Percentiles rank a stretch among this genome's conserved stretches.
These are phyloP conservation scores for Macaca mulatta DNA, from an alignment of 2,113 vertebrate species.

Conservation along the genomic window DNA sequence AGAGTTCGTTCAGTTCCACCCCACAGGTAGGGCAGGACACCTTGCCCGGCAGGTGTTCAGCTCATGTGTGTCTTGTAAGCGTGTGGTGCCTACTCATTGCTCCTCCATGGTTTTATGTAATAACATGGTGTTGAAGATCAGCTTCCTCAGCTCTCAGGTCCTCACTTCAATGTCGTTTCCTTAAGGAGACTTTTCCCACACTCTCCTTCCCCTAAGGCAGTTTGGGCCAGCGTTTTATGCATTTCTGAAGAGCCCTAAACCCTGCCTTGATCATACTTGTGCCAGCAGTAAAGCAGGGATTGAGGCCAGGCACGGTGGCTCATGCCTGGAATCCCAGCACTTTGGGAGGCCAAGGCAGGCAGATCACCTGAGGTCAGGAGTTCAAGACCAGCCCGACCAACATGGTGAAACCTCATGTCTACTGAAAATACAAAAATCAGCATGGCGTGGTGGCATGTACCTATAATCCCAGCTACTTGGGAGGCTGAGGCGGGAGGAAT, in stretches of 20 bases:
- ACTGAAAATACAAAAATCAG: no score
- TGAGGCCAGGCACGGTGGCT: no score
- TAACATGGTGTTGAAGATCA: neutral
- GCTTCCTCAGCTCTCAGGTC: neutral
- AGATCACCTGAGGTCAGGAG: no score
- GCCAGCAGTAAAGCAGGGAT: no score
- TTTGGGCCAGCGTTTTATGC: fast-evolving
- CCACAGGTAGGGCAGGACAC: constrained; percentile 89
- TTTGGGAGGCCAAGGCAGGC: no score
- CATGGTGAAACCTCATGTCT: no score
- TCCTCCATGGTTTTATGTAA: fast-evolving
- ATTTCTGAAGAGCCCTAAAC: fast-evolving
- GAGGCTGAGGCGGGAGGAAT: fast-evolving
- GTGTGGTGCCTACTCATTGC: fast-evolving
- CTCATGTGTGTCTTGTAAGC: neutral
- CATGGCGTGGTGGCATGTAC: no score
- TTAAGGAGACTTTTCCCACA: neutral
- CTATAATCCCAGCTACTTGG: no score
- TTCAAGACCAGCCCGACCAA: no score
- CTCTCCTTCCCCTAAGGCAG: no score
- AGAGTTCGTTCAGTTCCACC: constrained; percentile 99
- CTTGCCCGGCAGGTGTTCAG: fast-evolving
- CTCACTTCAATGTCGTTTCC: neutral
- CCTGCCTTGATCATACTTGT: neutral
- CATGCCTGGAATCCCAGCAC: no score